These are phyloP conservation scores for Aviceda leuphotes DNA, from an alignment of 2,797 vertebrate genomes.

Conservation along the genomic window DNA sequence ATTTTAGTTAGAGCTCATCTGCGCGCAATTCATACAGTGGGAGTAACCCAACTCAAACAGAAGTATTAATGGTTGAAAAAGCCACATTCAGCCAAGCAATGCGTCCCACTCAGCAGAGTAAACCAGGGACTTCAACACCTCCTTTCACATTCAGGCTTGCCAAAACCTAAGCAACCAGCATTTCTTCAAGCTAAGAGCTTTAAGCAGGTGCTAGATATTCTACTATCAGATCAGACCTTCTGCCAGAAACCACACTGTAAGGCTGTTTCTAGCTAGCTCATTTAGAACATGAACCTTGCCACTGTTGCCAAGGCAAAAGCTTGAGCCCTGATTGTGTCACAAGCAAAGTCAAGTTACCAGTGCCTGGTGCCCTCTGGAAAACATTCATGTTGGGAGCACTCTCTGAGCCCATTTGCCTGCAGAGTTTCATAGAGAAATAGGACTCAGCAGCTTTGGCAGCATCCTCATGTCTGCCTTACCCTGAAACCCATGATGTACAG, in stretches of 20 bases:
- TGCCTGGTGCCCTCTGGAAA: neutral
- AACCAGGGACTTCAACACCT: neutral
- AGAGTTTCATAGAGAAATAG: neutral
- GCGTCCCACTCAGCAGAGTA: neutral
- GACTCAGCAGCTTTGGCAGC: neutral
- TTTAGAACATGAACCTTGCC: accelerated
- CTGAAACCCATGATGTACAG: neutral
- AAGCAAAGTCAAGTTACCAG: neutral
- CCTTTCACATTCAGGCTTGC: neutral
- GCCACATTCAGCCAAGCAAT: accelerated
- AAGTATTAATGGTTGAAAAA: neutral
- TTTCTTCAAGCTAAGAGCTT: neutral
- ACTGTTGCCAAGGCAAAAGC: neutral
- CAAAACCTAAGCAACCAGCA: neutral
- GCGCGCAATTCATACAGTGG: accelerated
- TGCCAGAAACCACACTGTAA: neutral
- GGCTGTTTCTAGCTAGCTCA: neutral
- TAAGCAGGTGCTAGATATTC: neutral
- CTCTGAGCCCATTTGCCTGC: neutral
- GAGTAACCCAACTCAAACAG: neutral
- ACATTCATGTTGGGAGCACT: neutral
- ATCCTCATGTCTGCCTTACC: neutral
- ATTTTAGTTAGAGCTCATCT: neutral
- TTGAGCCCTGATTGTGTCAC: neutral
- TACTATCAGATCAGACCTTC: neutral